These are phyloP conservation scores for Eumerus sabulonum DNA, from an alignment of 2,888 invertebrate species.

Conservation along the genomic window DNA sequence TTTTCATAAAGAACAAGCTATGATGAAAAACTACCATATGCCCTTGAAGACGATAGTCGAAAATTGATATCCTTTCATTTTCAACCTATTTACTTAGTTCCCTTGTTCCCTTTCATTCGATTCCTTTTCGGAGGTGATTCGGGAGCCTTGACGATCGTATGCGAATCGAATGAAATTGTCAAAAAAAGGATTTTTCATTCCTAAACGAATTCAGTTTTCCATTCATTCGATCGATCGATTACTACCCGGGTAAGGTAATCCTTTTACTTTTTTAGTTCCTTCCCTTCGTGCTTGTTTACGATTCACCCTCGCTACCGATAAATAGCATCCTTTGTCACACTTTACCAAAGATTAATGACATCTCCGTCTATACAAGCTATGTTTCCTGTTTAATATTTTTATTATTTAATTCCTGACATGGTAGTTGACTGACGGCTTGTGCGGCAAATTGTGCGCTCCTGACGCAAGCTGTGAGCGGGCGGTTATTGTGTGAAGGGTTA, in stretches of 20 bases:
- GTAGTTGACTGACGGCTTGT: conserved; percentile 46
- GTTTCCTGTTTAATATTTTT: conserved; percentile 65
- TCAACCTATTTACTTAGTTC: conserved; percentile 15
- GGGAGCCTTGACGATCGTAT: conserved; percentile 52
- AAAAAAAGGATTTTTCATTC: conserved; percentile 33
- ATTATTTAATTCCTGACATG: conserved; percentile 65
- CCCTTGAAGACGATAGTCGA: conserved; percentile 59
- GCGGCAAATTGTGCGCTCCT: conserved; percentile 42
- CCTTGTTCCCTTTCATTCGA: conserved; percentile 40
- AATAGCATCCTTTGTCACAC: conserved; percentile 66
- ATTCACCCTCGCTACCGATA: conserved; percentile 49
- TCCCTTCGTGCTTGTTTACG: not conserved
- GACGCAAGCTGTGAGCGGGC: conserved; percentile 59
- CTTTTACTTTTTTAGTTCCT: conserved; percentile 26
- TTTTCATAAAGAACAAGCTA: no score
- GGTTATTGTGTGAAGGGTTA: conserved; percentile 24
- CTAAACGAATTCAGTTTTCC: conserved; percentile 20
- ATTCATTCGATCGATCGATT: conserved; percentile 59
- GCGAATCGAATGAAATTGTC: conserved; percentile 66
- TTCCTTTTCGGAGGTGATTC: conserved; percentile 36
- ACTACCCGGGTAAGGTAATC: conserved; percentile 48
- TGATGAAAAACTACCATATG: conserved; percentile 53
- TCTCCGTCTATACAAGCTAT: conserved; percentile 46
- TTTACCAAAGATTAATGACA: conserved; percentile 65
- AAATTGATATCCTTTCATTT: conserved; percentile 68